Conservation (phyloP, 2,797 vertebrate species). For the Cryptoprocta ferox region DNA sequence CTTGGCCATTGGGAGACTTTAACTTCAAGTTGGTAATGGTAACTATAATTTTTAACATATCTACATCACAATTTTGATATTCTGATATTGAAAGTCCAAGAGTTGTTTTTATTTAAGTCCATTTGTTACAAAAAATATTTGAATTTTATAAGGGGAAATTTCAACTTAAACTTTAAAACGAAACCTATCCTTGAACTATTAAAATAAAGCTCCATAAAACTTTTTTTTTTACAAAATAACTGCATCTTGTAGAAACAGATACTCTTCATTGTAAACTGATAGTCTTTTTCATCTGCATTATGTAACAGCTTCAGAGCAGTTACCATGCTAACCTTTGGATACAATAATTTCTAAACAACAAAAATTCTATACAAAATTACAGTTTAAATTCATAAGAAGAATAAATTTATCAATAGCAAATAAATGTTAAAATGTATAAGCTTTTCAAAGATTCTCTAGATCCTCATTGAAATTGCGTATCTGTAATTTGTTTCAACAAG, state of each 20-base stretch:
- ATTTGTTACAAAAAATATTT: not conserved
- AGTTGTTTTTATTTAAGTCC: not conserved
- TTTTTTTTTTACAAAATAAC: not conserved
- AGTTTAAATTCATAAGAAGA: not conserved
- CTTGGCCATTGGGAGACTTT: not conserved
- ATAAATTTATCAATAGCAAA: constrained; percentile 21
- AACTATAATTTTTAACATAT: not conserved
- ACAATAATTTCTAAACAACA: not conserved
- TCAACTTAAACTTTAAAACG: not conserved
- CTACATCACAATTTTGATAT: not conserved
- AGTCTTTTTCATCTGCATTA: not conserved
- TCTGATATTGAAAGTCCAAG: not conserved
- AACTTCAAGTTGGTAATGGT: not conserved
- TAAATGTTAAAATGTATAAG: not conserved
- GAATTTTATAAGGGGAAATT: not conserved
- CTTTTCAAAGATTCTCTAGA: not conserved
- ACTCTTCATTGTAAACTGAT: not conserved
- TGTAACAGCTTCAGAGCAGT: not conserved
- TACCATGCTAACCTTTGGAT: not conserved
- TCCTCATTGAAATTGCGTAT: not conserved
- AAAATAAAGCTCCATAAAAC: not conserved
- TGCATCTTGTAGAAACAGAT: not conserved
- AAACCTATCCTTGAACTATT: not conserved
- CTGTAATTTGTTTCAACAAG: constrained; percentile 45
- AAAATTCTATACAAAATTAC: not conserved